Base-by-base conservation (phyloP, 2,797 vertebrate species). In the Takifugu ocellatus region DNA sequence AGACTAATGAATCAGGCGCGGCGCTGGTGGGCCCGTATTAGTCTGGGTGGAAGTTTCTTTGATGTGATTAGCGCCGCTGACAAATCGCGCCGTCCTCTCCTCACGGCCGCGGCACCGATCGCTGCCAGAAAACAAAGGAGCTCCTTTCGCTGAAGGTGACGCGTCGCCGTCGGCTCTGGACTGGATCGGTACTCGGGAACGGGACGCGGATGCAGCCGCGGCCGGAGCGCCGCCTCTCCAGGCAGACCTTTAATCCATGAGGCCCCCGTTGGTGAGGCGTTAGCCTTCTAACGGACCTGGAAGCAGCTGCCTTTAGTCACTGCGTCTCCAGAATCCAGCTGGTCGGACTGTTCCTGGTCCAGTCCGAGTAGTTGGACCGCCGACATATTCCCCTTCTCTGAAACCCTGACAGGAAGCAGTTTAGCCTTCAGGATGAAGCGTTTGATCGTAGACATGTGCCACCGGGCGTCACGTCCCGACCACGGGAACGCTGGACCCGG, bases 61-160 rank as follows among this genome's bases (percentile, higher is more conserved):
- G 82, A 87, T 89, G 86, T 79, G 85, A 90, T 87, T 89, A 87
- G 86, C 83, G 85, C 70, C 79, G 77, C 81, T 89, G 85, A 90
- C 86, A 88, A 87, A 89, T 86, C 84, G 83, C 74, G 71, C 84
- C 83, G 87, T 89, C 85, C 80, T 84, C 61, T 80, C 70, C 81
- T 77, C 72, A 72, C 79, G 80, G 77, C 79, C 65, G 64, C 79
- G 77, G 70, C 73, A 87, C 85, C 85, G 78, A 85, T 88, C 84
- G 85, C 77, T 81, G 85, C 81, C 83, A 84, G 81, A 79, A 86
- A 82, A 82, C 72, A 79, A 77, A 84, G 70, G 71, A 59, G 63
- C 55, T 73, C 68, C 60, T 70, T 78, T 56, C n/a, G 55, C 66
- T 66, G 69, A 68, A 68, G 63, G 46, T 65, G 61, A 70, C 46